A percentile compares a stretch with the other conserved stretches of the same genome.
phyloP scores from a whole-genome alignment of 2,797 vertebrate species.

The Champsocephalus esox region DNA sequence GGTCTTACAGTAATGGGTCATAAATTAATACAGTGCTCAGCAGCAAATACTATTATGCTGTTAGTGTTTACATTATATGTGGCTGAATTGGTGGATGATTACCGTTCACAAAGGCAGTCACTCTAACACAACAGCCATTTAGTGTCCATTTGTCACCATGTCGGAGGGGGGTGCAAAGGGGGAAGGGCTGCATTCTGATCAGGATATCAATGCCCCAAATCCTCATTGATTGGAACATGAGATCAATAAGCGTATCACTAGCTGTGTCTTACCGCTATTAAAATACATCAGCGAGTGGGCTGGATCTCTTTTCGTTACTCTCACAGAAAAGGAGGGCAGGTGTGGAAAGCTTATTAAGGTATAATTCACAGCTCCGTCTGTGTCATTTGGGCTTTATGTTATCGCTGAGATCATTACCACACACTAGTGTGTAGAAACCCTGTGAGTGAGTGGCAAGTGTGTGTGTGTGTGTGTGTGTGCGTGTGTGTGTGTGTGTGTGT shows the following conservation, averaged over 20 bases:
- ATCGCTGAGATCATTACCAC: conserved; percentile 69
- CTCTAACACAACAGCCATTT: conserved; percentile 76
- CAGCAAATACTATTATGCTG: conserved; percentile 80
- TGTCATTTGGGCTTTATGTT: conserved; percentile 76
- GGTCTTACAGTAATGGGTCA: conserved; percentile 82
- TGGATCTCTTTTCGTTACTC: conserved; percentile 60
- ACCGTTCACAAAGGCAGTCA: conserved; percentile 76
- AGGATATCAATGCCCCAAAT: conserved; percentile 61
- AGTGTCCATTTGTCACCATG: conserved; percentile 71
- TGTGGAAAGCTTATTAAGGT: conserved; percentile 79
- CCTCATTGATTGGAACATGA: conserved; percentile 52
- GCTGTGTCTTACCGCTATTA: conserved; percentile 39
- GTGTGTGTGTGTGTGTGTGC: not conserved
- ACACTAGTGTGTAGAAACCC: conserved; percentile 34
- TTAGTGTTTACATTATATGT: conserved; percentile 76
- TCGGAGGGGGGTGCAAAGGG: not conserved
- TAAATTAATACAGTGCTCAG: conserved; percentile 84
- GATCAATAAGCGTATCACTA: conserved; percentile 62
- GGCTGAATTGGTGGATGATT: conserved; percentile 77
- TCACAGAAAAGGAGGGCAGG: conserved; percentile 57
- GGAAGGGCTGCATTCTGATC: conserved; percentile 63
- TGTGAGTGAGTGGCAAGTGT: conserved; percentile 60
- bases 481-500: not conserved
- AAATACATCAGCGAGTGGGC: conserved; percentile 36
- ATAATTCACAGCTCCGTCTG: conserved; percentile 77